These are phyloP conservation scores for Oeneis ivallda DNA, from an alignment of 2,888 invertebrate species.

Conservation along the genomic window DNA sequence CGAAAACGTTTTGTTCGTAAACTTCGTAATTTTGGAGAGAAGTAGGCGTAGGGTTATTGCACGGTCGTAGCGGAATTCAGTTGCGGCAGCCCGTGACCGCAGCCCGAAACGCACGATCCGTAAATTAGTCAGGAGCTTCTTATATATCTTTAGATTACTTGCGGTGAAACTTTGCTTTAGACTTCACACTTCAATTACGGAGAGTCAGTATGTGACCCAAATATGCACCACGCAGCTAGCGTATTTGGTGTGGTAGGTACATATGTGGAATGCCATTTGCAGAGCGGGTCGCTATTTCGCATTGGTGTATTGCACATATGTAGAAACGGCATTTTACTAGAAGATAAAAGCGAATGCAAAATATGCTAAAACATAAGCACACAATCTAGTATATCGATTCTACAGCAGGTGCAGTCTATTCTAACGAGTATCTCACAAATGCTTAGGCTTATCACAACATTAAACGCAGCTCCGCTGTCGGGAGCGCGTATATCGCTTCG, in stretches of 20 bases:
- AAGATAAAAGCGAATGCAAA: not conserved
- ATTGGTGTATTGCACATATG: slow-evolving; percentile 64
- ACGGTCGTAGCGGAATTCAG: slow-evolving; percentile 65
- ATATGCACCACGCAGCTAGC: slow-evolving; percentile 57
- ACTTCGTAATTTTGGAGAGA: slow-evolving; percentile 30
- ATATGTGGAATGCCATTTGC: slow-evolving; percentile 72
- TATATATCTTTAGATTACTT: slow-evolving; percentile 66
- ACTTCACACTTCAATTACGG: slow-evolving; percentile 64
- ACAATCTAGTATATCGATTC: not conserved
- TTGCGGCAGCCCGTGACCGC: slow-evolving; percentile 69
- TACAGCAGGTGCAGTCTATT: slow-evolving; percentile 13
- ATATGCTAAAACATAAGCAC: not conserved
- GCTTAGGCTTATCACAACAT: slow-evolving; percentile 38
- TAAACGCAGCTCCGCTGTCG: slow-evolving; percentile 53
- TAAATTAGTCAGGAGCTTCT: slow-evolving; percentile 70
- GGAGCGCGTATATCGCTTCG: slow-evolving; percentile 38
- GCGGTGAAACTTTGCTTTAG: slow-evolving; percentile 66
- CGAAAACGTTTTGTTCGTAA: slow-evolving; percentile 24
- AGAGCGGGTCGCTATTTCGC: slow-evolving; percentile 61
- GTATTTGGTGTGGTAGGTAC: slow-evolving; percentile 64
- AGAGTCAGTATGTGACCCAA: slow-evolving; percentile 73
- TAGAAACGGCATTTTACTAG: slow-evolving; percentile 25
- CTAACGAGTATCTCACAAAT: slow-evolving; percentile 15
- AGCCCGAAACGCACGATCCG: slow-evolving; percentile 67
- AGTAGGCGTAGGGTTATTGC: slow-evolving; percentile 41